These are phyloP conservation scores for Coleophora deauratella DNA, from an alignment of 2,888 invertebrate genomes.

Conservation along the genomic window DNA sequence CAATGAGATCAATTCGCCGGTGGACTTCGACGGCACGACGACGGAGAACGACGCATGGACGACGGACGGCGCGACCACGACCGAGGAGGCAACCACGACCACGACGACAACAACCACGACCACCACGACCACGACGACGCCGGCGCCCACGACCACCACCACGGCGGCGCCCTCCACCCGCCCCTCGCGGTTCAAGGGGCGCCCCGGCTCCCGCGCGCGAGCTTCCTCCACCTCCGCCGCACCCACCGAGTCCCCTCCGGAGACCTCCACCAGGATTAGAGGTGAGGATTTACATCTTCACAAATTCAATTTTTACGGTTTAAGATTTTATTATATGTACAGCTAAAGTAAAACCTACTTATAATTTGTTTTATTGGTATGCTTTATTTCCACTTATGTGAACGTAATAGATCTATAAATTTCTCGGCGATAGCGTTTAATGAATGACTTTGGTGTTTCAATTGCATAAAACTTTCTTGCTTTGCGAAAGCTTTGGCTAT, in stretches of 20 bases:
- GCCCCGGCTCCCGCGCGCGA: conserved; percentile 56
- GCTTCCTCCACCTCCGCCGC: conserved; percentile 52
- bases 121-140: conserved; percentile 71
- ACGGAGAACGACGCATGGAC: conserved; percentile 46
- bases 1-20: conserved; percentile 63
- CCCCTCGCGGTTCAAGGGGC: conserved; percentile 58
- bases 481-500: background rate
- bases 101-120: conserved; percentile 74
- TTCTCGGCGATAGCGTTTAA: no score
- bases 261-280: conserved; percentile 63
- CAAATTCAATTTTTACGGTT: background rate
- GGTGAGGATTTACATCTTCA: conserved; percentile 41
- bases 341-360: no score
- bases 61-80: conserved; percentile 61
- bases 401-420: no score
- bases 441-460: background rate
- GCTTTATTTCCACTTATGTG: no score
- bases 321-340: no score
- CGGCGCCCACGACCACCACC: conserved; percentile 66
- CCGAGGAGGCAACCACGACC: conserved; percentile 65
- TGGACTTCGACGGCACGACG: conserved; percentile 50
- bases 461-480: background rate
- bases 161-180: conserved; percentile 54
- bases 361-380: no score
- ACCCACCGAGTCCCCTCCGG: conserved; percentile 57